A percentile compares a stretch with the other conserved stretches of the same genome.
phyloP scores from a whole-genome alignment of 2,113 vertebrate species.

The Syrrhaptes paradoxus region DNA sequence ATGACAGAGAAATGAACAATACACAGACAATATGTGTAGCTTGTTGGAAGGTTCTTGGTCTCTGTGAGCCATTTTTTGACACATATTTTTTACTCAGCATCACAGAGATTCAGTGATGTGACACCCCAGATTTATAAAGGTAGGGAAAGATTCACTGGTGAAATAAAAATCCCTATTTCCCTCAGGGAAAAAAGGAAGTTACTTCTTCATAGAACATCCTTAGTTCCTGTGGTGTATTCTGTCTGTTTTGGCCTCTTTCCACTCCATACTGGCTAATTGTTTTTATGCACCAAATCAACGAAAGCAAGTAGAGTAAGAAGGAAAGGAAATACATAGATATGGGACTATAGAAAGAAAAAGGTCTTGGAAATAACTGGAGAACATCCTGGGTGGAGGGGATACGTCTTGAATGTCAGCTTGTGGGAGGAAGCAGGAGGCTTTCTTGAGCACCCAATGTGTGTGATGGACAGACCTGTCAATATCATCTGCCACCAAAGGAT shows the following conservation, averaged over 20 bases:
- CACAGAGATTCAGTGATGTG: background rate
- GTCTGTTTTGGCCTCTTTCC: background rate
- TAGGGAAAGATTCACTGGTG: background rate
- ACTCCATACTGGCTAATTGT: background rate
- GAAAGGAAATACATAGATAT: background rate
- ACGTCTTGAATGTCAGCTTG: background rate
- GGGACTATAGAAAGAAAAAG: background rate
- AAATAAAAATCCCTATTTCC: background rate
- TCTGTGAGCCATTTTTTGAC: background rate
- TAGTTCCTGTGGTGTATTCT: background rate
- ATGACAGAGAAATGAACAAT: background rate
- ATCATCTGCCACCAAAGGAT: background rate
- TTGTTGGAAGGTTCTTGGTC: background rate
- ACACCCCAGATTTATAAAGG: background rate
- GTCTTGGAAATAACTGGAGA: background rate
- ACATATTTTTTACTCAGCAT: background rate
- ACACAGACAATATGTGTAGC: background rate
- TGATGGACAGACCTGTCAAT: background rate
- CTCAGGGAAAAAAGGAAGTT: background rate
- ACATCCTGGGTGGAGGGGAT: fast-evolving
- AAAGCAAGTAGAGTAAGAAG: background rate
- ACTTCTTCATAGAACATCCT: background rate
- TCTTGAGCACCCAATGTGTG: background rate
- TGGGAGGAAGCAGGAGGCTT: background rate
- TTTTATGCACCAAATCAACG: background rate